phyloP scores from a whole-genome alignment of 2,113 vertebrate genomes.

The Vulpes ferrilata region DNA sequence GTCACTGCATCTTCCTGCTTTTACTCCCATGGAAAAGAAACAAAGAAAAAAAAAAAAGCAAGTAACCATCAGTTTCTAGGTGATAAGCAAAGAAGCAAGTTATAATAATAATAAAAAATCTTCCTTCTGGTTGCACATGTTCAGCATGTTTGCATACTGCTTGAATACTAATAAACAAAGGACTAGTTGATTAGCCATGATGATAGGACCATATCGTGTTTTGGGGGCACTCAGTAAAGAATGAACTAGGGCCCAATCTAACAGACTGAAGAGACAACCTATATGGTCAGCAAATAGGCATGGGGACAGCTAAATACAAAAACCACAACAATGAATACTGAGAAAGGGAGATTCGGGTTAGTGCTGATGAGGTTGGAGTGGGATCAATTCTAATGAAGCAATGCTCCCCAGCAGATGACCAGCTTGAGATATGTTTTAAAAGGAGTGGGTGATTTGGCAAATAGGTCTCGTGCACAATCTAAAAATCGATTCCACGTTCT shows the following conservation, averaged over 20 bases:
- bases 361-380: neutral
- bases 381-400: neutral
- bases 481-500: constrained; percentile 64
- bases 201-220: neutral
- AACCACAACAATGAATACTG: neutral
- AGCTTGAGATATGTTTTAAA: neutral
- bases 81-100: neutral
- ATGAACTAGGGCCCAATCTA: neutral
- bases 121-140: neutral
- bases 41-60: neutral
- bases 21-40: neutral
- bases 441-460: constrained; percentile 25
- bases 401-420: neutral
- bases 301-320: neutral
- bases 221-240: neutral
- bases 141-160: neutral
- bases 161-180: neutral
- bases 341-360: neutral
- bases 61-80: neutral
- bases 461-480: neutral
- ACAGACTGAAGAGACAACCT: neutral
- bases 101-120: neutral
- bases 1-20: neutral
- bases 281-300: neutral
- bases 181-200: neutral